Percentiles rank a stretch among this genome's conserved stretches.
These are phyloP conservation scores for Centrocercus urophasianus DNA, from an alignment of 2,113 vertebrate genomes.

Conservation along the genomic window DNA sequence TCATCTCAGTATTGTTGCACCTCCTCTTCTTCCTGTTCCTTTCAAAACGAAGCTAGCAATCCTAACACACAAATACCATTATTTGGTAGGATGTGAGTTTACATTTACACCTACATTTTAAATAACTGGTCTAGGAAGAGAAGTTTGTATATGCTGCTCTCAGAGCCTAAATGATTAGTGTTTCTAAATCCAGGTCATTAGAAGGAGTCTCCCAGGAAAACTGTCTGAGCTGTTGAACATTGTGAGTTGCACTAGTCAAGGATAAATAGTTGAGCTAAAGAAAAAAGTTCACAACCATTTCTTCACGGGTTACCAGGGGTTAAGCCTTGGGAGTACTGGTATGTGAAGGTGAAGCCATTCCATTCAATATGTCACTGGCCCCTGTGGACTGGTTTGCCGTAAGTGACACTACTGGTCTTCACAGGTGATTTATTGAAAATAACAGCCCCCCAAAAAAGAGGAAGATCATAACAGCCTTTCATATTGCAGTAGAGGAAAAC, in stretches of 20 bases:
- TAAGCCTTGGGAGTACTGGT: neutral
- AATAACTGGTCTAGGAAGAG: neutral
- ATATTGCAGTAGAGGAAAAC: neutral
- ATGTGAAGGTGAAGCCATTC: neutral
- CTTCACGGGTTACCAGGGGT: neutral
- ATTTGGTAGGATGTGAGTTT: neutral
- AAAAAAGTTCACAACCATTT: neutral
- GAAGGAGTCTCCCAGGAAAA: neutral
- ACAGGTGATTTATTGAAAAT: neutral
- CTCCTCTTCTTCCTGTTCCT: neutral
- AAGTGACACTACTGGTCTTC: neutral
- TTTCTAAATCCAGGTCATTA: neutral
- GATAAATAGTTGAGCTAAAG: neutral
- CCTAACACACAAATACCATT: neutral
- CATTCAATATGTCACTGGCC: neutral
- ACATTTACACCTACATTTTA: neutral
- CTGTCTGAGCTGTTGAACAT: neutral
- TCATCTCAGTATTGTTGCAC: neutral
- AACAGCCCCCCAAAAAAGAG: neutral
- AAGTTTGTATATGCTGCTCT: neutral
- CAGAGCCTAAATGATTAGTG: neutral
- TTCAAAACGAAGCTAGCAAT: neutral
- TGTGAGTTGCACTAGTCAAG: neutral
- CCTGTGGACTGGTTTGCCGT: accelerated
- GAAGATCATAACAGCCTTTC: neutral